Evolutionary conservation across 2,888 invertebrate species (phyloP).

Genomic region (Phlogophora meticulosa): DNA sequence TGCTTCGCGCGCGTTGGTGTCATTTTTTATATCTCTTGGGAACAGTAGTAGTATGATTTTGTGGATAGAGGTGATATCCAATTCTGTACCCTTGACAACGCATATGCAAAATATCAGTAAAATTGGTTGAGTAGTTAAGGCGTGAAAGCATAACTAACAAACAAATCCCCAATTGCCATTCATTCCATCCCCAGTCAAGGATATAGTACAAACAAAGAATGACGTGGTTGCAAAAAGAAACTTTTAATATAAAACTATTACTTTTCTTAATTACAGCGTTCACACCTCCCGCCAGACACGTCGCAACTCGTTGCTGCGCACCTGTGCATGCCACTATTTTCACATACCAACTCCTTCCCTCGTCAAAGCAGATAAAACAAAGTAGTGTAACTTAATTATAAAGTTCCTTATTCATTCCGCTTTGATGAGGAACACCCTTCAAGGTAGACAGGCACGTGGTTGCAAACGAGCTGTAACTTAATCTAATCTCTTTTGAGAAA

Average conservation of each 20-base stretch:
- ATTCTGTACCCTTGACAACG: no score
- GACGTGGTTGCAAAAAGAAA: slow-evolving; percentile 13
- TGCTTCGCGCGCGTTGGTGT: no score
- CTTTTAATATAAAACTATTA: slow-evolving; percentile 41
- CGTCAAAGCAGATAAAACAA: slow-evolving; percentile 59
- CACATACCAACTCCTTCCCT: slow-evolving; percentile 31
- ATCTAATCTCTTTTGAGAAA: slow-evolving; percentile 64
- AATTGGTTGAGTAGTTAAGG: no score
- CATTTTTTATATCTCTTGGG: no score
- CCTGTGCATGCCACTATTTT: slow-evolving; percentile 51
- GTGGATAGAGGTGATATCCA: no score
- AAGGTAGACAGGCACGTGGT: slow-evolving; percentile 48
- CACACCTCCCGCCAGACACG: slow-evolving; percentile 20
- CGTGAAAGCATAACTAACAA: no score
- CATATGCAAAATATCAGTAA: no score
- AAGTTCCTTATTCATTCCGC: slow-evolving; percentile 59
- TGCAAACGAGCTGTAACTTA: slow-evolving; percentile 57
- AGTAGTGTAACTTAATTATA: slow-evolving; percentile 65
- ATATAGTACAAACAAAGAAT: no score
- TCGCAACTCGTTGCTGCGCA: slow-evolving; percentile 34
- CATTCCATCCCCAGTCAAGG: no score
- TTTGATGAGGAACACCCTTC: slow-evolving; percentile 56
- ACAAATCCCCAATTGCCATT: no score
- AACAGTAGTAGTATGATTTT: no score
- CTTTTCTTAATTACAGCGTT: slow-evolving; percentile 45